phyloP scores from a whole-genome alignment of 2,888 invertebrate species.

The Alloplasta piceator region DNA sequence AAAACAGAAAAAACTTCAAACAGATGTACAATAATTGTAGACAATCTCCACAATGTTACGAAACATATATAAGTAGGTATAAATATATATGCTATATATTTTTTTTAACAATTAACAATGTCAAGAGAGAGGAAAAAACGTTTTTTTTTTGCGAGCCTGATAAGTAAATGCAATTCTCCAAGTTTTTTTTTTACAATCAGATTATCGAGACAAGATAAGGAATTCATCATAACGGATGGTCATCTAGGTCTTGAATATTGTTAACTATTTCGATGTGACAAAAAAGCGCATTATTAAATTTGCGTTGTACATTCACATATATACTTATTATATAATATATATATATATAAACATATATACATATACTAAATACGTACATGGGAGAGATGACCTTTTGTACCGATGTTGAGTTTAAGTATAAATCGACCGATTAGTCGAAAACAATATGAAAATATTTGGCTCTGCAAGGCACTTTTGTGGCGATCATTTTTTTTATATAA shows the following conservation, averaged over 20 bases:
- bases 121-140: conserved; percentile 61
- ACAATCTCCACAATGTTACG: conserved; percentile 26
- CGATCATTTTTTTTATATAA: conserved; percentile 16
- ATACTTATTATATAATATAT: no score
- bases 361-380: conserved; percentile 44
- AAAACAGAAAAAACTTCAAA: no score
- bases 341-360: no score
- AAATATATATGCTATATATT: conserved; percentile 38
- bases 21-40: conserved; percentile 60
- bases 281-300: conserved; percentile 26
- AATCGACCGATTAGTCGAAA: conserved; percentile 25
- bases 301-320: no score
- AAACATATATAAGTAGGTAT: conserved; percentile 38
- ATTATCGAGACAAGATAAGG: no score
- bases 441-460: conserved; percentile 7
- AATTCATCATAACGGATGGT: conserved; percentile 31
- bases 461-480: conserved; percentile 52
- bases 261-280: conserved; percentile 35
- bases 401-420: conserved; percentile 43
- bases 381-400: conserved; percentile 56
- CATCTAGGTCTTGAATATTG: conserved; percentile 8
- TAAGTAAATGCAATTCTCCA: conserved; percentile 73
- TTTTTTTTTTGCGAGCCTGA: conserved; percentile 40
- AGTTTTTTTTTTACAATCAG: conserved; percentile 55
- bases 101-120: conserved; percentile 72